phyloP scores from a whole-genome alignment of 1,140 invertebrate species.

The Choristoneura fumiferana region DNA sequence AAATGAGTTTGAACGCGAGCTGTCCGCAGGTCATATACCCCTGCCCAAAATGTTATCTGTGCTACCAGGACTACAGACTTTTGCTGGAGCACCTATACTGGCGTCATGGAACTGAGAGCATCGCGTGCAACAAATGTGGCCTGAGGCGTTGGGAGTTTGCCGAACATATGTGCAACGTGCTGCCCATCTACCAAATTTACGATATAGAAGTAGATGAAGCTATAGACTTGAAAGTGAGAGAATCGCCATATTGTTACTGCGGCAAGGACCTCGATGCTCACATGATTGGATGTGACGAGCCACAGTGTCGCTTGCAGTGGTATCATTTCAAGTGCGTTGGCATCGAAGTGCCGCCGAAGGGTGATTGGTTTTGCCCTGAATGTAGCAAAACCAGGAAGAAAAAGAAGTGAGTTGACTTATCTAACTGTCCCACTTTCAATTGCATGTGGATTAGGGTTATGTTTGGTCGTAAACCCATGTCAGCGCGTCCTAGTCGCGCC shows the following conservation, averaged over 20 bases:
- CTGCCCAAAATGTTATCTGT: not conserved
- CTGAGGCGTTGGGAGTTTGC: constrained; percentile 17
- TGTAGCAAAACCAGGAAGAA: too few species aligned
- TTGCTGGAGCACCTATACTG: constrained; percentile 20
- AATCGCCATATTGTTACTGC: not conserved
- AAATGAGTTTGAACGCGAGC: not conserved
- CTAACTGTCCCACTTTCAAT: too few species aligned
- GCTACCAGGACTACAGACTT: not conserved
- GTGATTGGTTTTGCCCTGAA: constrained; percentile 11
- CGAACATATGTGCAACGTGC: constrained; percentile 1
- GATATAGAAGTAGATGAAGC: not conserved
- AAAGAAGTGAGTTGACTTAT: too few species aligned
- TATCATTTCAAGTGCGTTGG: constrained; percentile 19
- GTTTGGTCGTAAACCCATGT: too few species aligned
- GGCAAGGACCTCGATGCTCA: not conserved
- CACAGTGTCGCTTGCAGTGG: not conserved
- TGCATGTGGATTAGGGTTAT: too few species aligned
- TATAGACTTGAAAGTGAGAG: not conserved
- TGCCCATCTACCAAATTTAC: not conserved
- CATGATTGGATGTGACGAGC: constrained; percentile 18
- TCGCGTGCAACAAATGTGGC: constrained; percentile 2
- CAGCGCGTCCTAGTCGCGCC: too few species aligned
- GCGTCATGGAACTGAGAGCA: constrained; percentile 6
- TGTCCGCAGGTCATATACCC: not conserved
- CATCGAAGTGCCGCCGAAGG: not conserved